Conservation (phyloP, 2,888 invertebrate genomes). For the Drosophila niveifrons region DNA sequence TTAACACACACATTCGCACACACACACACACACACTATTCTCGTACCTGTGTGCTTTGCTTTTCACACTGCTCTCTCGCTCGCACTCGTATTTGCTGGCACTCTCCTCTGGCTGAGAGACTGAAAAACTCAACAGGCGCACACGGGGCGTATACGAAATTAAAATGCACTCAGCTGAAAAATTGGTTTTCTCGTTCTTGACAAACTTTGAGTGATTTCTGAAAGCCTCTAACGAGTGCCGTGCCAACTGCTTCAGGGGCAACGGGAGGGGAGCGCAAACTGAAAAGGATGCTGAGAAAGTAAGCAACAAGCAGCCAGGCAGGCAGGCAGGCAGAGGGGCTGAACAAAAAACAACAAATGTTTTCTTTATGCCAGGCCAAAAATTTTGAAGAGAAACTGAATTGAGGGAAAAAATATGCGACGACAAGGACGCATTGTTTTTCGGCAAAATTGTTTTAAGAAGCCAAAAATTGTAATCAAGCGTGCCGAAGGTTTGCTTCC, state of each 20-base stretch:
- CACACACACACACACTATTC: constrained; percentile 1
- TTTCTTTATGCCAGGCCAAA: constrained; percentile 50
- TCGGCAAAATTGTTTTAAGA: constrained; percentile 55
- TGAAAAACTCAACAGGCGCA: constrained; percentile 58
- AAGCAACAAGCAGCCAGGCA: constrained; percentile 49
- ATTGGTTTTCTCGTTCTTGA: constrained; percentile 83
- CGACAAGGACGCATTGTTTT: constrained; percentile 38
- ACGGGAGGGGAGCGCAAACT: not conserved
- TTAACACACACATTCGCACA: constrained; percentile 47
- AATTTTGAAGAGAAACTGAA: constrained; percentile 23
- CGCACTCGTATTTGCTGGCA: not conserved
- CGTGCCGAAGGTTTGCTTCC: constrained; percentile 50
- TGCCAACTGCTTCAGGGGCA: constrained; percentile 10
- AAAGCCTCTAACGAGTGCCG: constrained; percentile 70
- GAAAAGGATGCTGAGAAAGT: constrained; percentile 21
- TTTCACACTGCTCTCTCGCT: constrained; percentile 29
- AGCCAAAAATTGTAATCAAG: constrained; percentile 66
- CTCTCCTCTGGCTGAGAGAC: constrained; percentile 15
- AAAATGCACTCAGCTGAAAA: constrained; percentile 85
- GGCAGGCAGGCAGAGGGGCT: constrained; percentile 19
- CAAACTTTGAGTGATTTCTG: constrained; percentile 78
- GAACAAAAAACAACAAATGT: constrained; percentile 51
- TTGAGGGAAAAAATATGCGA: constrained; percentile 11
- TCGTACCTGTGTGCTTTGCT: constrained; percentile 16
- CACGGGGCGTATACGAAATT: constrained; percentile 82